These are phyloP conservation scores for Laspeyria flexula DNA, from an alignment of 2,888 invertebrate genomes.

Conservation along the genomic window DNA sequence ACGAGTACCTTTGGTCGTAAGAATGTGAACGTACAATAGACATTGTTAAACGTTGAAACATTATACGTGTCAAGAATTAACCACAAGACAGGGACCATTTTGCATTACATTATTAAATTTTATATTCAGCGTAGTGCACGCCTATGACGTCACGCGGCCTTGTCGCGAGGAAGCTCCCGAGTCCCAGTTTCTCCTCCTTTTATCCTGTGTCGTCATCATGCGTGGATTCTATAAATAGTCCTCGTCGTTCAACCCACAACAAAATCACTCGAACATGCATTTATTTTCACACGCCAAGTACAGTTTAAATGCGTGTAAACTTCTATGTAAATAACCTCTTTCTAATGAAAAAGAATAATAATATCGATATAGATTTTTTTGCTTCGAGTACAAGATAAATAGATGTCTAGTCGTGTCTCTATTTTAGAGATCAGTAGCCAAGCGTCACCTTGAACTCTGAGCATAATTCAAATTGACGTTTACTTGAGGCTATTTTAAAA, in stretches of 20 bases:
- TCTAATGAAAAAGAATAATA: conserved; percentile 34
- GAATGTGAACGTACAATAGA: conserved; percentile 46
- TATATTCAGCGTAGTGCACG: conserved; percentile 67
- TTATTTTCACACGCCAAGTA: conserved; percentile 36
- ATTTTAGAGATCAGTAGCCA: conserved; percentile 44
- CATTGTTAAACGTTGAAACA: conserved; percentile 62
- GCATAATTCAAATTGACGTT: conserved; percentile 62
- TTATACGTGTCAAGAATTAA: conserved; percentile 71
- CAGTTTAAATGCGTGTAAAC: conserved; percentile 46
- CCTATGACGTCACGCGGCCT: conserved; percentile 81
- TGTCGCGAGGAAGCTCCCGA: conserved; percentile 73
- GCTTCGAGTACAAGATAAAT: conserved; percentile 40
- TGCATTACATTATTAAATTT: conserved; percentile 61
- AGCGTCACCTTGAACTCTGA: conserved; percentile 74
- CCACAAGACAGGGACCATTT: conserved; percentile 53
- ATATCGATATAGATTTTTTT: conserved; percentile 50
- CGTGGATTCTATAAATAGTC: conserved; percentile 69
- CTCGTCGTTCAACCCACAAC: conserved; percentile 48
- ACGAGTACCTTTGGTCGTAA: conserved; percentile 35
- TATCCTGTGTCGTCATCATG: conserved; percentile 79
- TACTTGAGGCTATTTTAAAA: conserved; percentile 58
- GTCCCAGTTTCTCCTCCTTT: conserved; percentile 76
- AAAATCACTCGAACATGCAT: conserved; percentile 44
- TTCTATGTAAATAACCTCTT: conserved; percentile 47
- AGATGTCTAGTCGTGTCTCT: conserved; percentile 37